Percentiles rank a stretch among this genome's conserved stretches.
These are phyloP conservation scores for Zeus faber DNA, from an alignment of 2,113 vertebrate species.

Conservation along the genomic window DNA sequence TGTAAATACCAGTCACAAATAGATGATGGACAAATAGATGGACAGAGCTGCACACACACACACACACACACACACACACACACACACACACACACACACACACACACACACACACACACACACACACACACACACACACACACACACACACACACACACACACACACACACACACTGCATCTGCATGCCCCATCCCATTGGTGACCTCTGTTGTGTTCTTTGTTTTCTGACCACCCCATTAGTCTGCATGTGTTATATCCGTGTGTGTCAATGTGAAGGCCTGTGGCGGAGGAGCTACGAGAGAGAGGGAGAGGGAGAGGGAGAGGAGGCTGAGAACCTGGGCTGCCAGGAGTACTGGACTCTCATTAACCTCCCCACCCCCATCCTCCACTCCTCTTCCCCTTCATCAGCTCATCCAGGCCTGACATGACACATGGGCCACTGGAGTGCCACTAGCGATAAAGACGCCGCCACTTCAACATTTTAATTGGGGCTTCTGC, in stretches of 20 bases:
- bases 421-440: slow-evolving; percentile 67
- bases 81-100: too few relatives aligned
- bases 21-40: too few relatives aligned
- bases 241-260: slow-evolving; percentile 51
- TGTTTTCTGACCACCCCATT: slow-evolving; percentile 47
- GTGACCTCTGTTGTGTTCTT: slow-evolving; percentile 55
- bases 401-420: slow-evolving; percentile 68
- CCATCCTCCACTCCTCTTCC: slow-evolving; percentile 54
- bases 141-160: slow-evolving; percentile 15
- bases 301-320: not conserved
- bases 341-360: slow-evolving; percentile 55
- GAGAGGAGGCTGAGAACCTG: slow-evolving; percentile 36
- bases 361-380: slow-evolving; percentile 71
- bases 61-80: not conserved
- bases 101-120: not conserved
- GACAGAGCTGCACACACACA: not conserved
- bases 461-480: slow-evolving; percentile 69
- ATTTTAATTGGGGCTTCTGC: slow-evolving; percentile 75
- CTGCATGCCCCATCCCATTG: slow-evolving; percentile 20
- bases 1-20: too few relatives aligned
- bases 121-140: slow-evolving; percentile 1
- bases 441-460: slow-evolving; percentile 70
- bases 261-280: slow-evolving; percentile 31
- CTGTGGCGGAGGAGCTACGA: slow-evolving; percentile 29
- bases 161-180: slow-evolving; percentile 16